A percentile compares a stretch with the other conserved stretches of the same genome.
phyloP scores from a whole-genome alignment of 2,113 vertebrate genomes.

The Chamaea fasciata region DNA sequence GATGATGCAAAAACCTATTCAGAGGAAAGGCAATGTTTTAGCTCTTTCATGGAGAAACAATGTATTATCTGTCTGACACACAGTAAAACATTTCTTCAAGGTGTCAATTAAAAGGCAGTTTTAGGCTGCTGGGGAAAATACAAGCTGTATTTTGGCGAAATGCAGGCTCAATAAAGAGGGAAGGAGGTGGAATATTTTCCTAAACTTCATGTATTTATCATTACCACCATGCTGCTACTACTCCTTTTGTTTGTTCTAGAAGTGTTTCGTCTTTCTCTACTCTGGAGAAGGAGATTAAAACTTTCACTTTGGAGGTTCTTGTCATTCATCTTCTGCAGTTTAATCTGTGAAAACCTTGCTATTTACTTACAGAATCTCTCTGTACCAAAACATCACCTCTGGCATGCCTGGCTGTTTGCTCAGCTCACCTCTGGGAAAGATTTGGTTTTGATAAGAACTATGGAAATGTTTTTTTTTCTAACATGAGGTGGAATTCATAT shows the following conservation, averaged over 20 bases:
- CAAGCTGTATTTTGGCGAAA: neutral
- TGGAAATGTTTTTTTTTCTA: slow-evolving; percentile 51
- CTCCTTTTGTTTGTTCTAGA: neutral
- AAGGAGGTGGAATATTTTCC: neutral
- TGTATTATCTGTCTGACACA: neutral
- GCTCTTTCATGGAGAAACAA: neutral
- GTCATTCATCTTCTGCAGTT: slow-evolving; percentile 6
- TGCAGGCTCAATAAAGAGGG: neutral
- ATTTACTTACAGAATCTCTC: slow-evolving; percentile 7
- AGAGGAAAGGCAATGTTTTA: neutral
- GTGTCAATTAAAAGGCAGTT: neutral
- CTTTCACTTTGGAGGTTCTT: neutral
- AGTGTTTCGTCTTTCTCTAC: slow-evolving; percentile 5
- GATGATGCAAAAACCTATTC: neutral
- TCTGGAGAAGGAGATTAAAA: neutral
- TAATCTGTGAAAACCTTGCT: slow-evolving; percentile 26
- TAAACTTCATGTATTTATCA: neutral
- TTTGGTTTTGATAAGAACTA: slow-evolving; percentile 47
- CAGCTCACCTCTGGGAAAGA: slow-evolving; percentile 59
- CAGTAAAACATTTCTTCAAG: neutral
- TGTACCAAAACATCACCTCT: slow-evolving; percentile 12
- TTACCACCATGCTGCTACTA: neutral
- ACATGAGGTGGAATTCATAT: slow-evolving; percentile 16
- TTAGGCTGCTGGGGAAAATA: neutral
- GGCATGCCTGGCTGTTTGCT: slow-evolving; percentile 39